Base-by-base conservation (phyloP, 2,888 invertebrate species). In the Drosophila antonietae region DNA sequence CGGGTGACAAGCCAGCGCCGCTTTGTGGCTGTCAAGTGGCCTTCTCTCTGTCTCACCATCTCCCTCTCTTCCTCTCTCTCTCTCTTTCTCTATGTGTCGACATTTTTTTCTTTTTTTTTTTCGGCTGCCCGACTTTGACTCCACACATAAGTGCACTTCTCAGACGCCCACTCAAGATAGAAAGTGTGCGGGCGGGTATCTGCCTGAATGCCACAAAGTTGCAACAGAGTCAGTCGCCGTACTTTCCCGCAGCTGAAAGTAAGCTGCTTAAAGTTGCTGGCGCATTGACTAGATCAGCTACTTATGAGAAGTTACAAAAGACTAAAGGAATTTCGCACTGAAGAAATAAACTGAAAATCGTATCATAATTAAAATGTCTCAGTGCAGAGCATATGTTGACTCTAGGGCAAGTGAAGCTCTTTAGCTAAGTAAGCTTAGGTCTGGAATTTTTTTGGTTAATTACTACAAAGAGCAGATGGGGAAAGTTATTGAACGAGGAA, bases 11-110 rank as follows among this genome's bases (percentile, higher is more conserved):
- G 83, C 87, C 89, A 73, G 79, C 51, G 31, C 66, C 89, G 87
- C 87, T 84, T 84, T 84, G 84, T 84, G 84, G 89, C 84, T 81
- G 84, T 81, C 84, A 89, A 88, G 89, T 88, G 81, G 80, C 73
- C 70, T 66, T 59, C 72, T 66, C 28, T 44, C 43, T 39, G 18
- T 39, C 35, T 15, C 33, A n/a, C 33, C 12, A 2, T 9, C 33
- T 33, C 33, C 3, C 18, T 3, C 39, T 33, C 55, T 7, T 33
- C 1, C 37, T 39, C 51, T 4, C 44, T 7, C 33, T 10, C 33
- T 53, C 15, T 1, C 5, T 43, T 28, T 28, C 14, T 53, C 37
- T 31, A 6, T 62, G 1, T 20, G 31, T 33, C 33, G 9, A 10
- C 31, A 31, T 18, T 23, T 39, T 37, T 28, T 14, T n/a, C n/a